Evolutionary conservation across 2,888 invertebrate species (phyloP).

Genomic region (Synergus umbraculus): DNA sequence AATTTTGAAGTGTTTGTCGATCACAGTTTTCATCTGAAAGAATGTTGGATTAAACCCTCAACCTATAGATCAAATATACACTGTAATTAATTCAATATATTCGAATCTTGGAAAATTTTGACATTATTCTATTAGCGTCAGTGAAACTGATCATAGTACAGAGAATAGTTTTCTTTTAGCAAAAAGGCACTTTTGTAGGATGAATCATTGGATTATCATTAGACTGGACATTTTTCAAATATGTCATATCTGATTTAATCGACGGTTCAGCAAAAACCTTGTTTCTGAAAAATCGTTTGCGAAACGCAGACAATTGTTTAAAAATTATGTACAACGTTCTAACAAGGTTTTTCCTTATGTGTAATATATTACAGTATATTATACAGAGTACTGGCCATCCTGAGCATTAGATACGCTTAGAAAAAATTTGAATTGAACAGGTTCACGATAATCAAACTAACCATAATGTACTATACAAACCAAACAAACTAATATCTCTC

Average conservation of each 20-base stretch:
- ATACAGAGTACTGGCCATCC: conserved; percentile 17
- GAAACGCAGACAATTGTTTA: not conserved
- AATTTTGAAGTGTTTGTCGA: conserved; percentile 30
- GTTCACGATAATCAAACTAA: not conserved
- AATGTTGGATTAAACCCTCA: conserved; percentile 5
- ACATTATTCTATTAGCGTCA: conserved; percentile 2
- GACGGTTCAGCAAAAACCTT: conserved; percentile 30
- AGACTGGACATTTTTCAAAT: conserved; percentile 17
- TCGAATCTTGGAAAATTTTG: conserved; percentile 15
- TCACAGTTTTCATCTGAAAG: conserved; percentile 32
- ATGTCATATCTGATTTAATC: not conserved
- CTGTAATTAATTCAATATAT: conserved; percentile 14
- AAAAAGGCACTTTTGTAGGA: conserved; percentile 35
- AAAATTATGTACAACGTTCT: conserved; percentile 33
- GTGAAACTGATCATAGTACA: not conserved
- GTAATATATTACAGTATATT: conserved; percentile 20
- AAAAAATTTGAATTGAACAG: not conserved
- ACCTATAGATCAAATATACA: not conserved
- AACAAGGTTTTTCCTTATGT: conserved; percentile 25
- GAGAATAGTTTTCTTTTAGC: not conserved
- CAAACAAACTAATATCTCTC: conserved; percentile 12
- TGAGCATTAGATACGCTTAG: conserved; percentile 14
- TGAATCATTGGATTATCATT: conserved; percentile 17
- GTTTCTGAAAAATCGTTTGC: not conserved
- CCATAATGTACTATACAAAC: not conserved